phyloP scores from a whole-genome alignment of 2,797 vertebrate genomes.

The Tauraco hartlaubi region DNA sequence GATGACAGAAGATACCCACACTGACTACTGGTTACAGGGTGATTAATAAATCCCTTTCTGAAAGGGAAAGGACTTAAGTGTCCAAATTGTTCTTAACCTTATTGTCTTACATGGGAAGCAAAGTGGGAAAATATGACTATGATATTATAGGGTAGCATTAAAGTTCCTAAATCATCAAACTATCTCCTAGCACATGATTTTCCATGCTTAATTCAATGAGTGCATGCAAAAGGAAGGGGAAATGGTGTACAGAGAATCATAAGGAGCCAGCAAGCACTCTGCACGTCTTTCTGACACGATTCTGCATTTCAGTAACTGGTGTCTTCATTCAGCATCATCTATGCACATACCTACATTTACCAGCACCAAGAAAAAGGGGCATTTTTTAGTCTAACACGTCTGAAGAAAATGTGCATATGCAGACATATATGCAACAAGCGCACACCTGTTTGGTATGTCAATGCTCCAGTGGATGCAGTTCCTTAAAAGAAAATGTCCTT shows the following conservation, averaged over 20 bases:
- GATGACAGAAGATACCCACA: neutral
- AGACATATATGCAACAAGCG: neutral
- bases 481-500: neutral
- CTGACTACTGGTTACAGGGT: neutral
- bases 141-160: neutral
- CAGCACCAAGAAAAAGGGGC: neutral
- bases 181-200: neutral
- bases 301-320: neutral
- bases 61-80: neutral
- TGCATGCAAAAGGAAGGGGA: neutral
- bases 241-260: neutral
- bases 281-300: neutral
- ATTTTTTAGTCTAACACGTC: neutral
- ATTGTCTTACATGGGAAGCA: neutral
- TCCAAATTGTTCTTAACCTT: neutral
- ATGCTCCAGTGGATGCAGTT: neutral
- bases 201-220: neutral
- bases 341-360: neutral
- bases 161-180: neutral
- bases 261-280: neutral
- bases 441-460: neutral
- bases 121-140: neutral
- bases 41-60: neutral
- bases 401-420: neutral
- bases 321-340: neutral